Percentiles rank a stretch among this genome's conserved stretches.
phyloP scores from a whole-genome alignment of 2,888 invertebrate species.

The Ommatoiulus sabulosus region DNA sequence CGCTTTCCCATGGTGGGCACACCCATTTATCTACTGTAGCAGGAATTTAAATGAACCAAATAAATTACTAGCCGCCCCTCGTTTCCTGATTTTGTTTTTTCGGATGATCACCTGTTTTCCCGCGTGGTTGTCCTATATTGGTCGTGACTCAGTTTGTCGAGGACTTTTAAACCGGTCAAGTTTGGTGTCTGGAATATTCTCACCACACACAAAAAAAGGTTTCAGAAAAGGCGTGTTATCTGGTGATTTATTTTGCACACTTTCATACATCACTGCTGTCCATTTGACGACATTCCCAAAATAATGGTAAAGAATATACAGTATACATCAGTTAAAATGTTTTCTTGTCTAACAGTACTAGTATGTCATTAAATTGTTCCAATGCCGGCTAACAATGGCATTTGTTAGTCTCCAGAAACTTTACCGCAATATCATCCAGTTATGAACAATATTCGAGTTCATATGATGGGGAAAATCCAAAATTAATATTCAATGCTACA shows the following conservation, averaged over 20 bases:
- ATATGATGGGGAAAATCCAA: neutral
- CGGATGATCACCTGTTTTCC: slow-evolving; percentile 33
- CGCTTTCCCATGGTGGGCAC: slow-evolving; percentile 39
- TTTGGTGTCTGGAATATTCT: neutral
- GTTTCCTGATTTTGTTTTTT: neutral
- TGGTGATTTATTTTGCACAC: neutral
- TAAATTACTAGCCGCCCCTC: slow-evolving; percentile 24
- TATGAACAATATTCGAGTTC: neutral
- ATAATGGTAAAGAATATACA: neutral
- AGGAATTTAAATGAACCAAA: slow-evolving; percentile 9
- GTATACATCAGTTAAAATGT: neutral
- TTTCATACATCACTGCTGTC: neutral
- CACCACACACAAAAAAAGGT: neutral
- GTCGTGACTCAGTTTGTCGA: slow-evolving; percentile 37
- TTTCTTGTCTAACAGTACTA: neutral
- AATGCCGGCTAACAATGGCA: neutral
- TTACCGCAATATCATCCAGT: neutral
- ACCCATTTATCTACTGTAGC: neutral
- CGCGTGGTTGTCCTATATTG: slow-evolving; percentile 21
- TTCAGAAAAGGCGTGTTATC: neutral
- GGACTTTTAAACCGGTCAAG: slow-evolving; percentile 40
- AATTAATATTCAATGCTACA: slow-evolving; percentile 25
- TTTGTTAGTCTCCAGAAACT: neutral
- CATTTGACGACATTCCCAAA: neutral
- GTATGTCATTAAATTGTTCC: neutral